These are phyloP conservation scores for Thymelicus lineola DNA, from an alignment of 2,888 invertebrate species.

Conservation along the genomic window DNA sequence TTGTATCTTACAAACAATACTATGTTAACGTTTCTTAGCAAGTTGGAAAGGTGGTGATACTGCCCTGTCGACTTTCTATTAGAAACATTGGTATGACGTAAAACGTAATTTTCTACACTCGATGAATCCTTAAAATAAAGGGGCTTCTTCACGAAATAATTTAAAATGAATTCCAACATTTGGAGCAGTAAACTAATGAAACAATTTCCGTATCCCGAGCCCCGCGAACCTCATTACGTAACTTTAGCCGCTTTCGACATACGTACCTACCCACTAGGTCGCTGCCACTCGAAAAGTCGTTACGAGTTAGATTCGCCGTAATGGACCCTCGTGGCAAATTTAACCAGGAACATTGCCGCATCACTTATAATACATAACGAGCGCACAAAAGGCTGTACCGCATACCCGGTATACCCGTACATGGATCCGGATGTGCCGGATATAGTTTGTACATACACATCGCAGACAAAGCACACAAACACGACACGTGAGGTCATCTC, in stretches of 20 bases:
- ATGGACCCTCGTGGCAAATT: constrained; percentile 44
- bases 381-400: constrained; percentile 74
- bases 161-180: constrained; percentile 29
- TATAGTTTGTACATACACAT: constrained; percentile 65
- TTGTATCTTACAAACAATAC: too few relatives aligned
- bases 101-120: background rate
- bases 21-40: background rate
- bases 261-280: constrained; percentile 30
- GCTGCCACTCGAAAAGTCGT: constrained; percentile 38
- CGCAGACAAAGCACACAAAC: constrained; percentile 62
- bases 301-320: constrained; percentile 41
- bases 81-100: background rate
- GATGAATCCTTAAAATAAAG: background rate
- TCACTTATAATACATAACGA: constrained; percentile 62
- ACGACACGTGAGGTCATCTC: constrained; percentile 82
- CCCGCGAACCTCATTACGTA: constrained; percentile 38
- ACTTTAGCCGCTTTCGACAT: constrained; percentile 31
- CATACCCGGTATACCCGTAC: constrained; percentile 62
- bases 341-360: constrained; percentile 41
- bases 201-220: constrained; percentile 38
- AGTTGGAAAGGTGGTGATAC: too few relatives aligned
- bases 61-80: too few relatives aligned
- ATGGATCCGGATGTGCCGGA: constrained; percentile 47
- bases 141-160: constrained; percentile 10
- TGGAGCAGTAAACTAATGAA: constrained; percentile 38